Evolutionary conservation across 2,797 vertebrate species (phyloP).

Genomic region (Hafferia zeledoni): DNA sequence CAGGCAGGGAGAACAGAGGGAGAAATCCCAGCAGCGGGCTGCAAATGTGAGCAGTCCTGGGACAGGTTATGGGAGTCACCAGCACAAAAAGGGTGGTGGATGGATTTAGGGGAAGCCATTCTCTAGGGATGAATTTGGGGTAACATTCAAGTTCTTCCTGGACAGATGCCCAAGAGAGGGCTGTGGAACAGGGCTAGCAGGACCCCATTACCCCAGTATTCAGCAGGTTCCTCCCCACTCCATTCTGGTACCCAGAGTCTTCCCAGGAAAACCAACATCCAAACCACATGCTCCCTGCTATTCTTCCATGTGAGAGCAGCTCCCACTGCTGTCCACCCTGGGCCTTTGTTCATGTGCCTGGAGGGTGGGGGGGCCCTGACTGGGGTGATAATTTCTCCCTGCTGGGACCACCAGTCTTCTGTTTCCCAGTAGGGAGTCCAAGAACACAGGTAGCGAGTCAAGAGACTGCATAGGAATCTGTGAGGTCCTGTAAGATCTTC

Average conservation of each 20-base stretch:
- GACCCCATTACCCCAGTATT: background rate
- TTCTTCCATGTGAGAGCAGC: background rate
- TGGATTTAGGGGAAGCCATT: background rate
- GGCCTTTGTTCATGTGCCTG: background rate
- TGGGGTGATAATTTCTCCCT: background rate
- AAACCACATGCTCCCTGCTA: background rate
- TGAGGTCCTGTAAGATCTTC: background rate
- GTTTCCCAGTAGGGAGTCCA: background rate
- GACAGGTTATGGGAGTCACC: background rate
- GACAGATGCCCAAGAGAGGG: background rate
- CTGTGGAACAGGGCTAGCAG: background rate
- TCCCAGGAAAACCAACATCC: background rate
- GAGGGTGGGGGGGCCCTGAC: background rate
- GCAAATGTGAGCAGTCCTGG: background rate
- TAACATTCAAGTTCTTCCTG: background rate
- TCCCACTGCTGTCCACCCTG: background rate
- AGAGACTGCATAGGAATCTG: background rate
- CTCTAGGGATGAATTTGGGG: background rate
- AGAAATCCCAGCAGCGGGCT: background rate
- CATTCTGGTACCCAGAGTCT: background rate
- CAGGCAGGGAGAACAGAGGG: rapidly evolving
- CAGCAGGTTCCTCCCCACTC: background rate
- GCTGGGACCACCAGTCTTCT: background rate
- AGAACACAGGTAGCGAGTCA: background rate
- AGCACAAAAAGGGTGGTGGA: background rate